Evolutionary conservation across 2,797 vertebrate species (phyloP).

Genomic region (Enteromius paludinosus): DNA sequence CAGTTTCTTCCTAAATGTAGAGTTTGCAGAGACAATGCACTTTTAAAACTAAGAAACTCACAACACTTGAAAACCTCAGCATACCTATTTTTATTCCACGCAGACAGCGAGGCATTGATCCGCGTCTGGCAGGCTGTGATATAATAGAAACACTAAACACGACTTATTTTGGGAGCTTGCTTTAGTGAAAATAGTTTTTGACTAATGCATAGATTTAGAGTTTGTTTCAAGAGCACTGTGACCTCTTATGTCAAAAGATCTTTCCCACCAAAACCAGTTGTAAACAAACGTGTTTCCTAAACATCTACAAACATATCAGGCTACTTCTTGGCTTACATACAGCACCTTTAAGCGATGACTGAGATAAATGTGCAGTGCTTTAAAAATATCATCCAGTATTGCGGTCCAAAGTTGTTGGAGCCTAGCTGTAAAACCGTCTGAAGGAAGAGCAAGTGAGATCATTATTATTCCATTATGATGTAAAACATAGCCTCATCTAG

Average conservation of each 20-base stretch:
- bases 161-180: neutral
- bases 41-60: neutral
- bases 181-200: neutral
- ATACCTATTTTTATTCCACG: neutral
- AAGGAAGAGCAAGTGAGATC: neutral
- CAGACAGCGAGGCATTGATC: neutral
- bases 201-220: neutral
- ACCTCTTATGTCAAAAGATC: neutral
- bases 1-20: neutral
- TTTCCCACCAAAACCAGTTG: too few species aligned
- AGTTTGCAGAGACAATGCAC: neutral
- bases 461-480: too few species aligned
- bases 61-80: neutral
- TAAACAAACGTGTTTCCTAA: too few species aligned
- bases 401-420: neutral
- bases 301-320: too few species aligned
- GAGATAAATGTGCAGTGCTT: neutral
- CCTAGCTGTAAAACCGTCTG: too few species aligned
- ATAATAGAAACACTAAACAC: neutral
- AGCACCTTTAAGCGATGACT: too few species aligned
- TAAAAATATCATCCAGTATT: neutral
- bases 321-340: too few species aligned
- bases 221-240: neutral
- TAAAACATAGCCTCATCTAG: neutral
- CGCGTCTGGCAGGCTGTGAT: neutral